These are phyloP conservation scores for Drosophila kanekoi DNA, from an alignment of 2,888 invertebrate species.

Conservation along the genomic window DNA sequence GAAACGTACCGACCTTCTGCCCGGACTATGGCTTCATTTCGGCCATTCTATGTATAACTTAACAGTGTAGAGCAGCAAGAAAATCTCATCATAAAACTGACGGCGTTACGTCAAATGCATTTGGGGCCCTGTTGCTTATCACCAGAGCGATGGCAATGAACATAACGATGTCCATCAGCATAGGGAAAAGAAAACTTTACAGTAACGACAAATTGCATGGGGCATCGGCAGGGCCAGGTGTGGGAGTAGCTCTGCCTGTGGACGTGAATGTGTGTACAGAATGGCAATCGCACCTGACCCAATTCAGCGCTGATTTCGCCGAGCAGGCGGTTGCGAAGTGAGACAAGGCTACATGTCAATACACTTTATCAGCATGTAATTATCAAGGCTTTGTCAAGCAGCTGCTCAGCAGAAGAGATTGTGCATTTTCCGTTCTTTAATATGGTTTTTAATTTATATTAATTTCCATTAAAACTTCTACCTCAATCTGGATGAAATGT, in stretches of 20 bases:
- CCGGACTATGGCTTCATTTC: constrained; percentile 70
- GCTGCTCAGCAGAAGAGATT: background rate
- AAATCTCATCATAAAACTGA: constrained; percentile 54
- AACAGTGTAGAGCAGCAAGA: constrained; percentile 29
- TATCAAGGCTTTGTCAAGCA: constrained; percentile 10
- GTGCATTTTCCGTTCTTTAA: background rate
- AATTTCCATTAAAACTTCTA: background rate
- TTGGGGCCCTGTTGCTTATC: constrained; percentile 47
- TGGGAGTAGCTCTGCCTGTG: background rate
- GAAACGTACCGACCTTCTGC: constrained; percentile 15
- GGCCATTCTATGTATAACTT: constrained; percentile 59
- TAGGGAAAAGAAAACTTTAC: constrained; percentile 38
- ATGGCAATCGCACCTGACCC: constrained; percentile 60
- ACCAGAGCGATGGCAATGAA: constrained; percentile 30
- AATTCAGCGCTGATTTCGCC: constrained; percentile 46
- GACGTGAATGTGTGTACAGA: constrained; percentile 7
- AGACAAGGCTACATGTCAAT: constrained; percentile 11
- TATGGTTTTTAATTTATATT: background rate
- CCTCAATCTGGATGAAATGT: background rate
- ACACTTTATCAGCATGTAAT: constrained; percentile 18
- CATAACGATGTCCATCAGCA: constrained; percentile 68
- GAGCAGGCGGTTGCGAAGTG: constrained; percentile 32
- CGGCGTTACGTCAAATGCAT: constrained; percentile 45
- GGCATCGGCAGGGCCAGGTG: background rate
- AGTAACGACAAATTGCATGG: constrained; percentile 40